phyloP scores from a whole-genome alignment of 2,797 vertebrate genomes.

The Scolopax rusticola region DNA sequence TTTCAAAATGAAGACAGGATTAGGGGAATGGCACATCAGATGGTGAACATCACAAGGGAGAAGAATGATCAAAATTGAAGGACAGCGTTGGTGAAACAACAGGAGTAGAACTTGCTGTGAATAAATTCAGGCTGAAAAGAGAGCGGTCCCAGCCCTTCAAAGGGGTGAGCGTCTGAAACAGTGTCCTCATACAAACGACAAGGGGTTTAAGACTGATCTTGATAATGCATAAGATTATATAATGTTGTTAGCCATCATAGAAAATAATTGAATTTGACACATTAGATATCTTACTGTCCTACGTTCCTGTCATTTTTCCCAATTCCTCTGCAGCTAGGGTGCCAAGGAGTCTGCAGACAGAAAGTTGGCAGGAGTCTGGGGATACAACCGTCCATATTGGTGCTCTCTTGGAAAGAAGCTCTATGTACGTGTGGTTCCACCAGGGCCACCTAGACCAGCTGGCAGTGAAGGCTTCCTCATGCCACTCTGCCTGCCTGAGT shows the following conservation, averaged over 20 bases:
- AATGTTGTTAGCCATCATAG: background rate
- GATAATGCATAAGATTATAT: background rate
- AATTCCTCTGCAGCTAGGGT: background rate
- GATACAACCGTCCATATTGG: background rate
- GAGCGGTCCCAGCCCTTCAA: background rate
- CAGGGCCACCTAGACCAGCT: background rate
- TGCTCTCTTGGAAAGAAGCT: background rate
- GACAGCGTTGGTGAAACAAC: background rate
- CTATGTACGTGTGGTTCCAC: accelerated
- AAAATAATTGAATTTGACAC: background rate
- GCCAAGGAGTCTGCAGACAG: slow-evolving; percentile 26
- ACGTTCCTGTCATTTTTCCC: slow-evolving; percentile 27
- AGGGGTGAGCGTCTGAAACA: background rate
- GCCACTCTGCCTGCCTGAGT: background rate
- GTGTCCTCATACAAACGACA: background rate
- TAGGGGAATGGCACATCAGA: background rate
- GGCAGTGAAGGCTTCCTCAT: background rate
- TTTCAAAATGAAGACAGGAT: background rate
- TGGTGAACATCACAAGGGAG: background rate
- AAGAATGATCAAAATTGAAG: background rate
- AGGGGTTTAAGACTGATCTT: background rate
- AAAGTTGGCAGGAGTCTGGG: slow-evolving; percentile 17
- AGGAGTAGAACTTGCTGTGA: background rate
- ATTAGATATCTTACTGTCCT: background rate
- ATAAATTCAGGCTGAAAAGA: slow-evolving; percentile 9